phyloP scores from a whole-genome alignment of 2,797 vertebrate genomes.

The Lepidocolaptes lacrymiger region DNA sequence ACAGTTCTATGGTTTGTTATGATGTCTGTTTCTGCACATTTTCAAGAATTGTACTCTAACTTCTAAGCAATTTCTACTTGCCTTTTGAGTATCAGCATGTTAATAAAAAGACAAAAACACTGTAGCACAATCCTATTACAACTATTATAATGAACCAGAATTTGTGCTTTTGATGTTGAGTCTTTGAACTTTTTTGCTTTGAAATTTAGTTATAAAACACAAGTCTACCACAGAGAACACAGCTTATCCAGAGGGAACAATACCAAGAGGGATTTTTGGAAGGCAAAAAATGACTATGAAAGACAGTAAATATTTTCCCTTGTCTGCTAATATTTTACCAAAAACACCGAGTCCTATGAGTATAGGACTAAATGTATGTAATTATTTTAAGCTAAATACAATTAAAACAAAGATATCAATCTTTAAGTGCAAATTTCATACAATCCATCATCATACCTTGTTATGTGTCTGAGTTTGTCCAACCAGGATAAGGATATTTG shows the following conservation, averaged over 20 bases:
- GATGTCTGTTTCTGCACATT: not conserved
- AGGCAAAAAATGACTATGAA: not conserved
- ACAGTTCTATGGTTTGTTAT: not conserved
- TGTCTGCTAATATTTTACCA: conserved; percentile 16
- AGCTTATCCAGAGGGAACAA: conserved; percentile 52
- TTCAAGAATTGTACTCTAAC: conserved; percentile 21
- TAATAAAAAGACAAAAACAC: conserved; percentile 64
- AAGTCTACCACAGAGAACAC: conserved; percentile 50
- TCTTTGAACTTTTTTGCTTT: conserved; percentile 70
- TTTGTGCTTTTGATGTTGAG: conserved; percentile 67
- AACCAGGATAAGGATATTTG: conserved; percentile 97
- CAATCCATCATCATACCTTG: conserved; percentile 85
- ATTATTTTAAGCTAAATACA: conserved; percentile 10
- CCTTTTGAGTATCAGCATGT: conserved; percentile 45
- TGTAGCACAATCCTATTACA: conserved; percentile 64
- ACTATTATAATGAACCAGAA: conserved; percentile 67
- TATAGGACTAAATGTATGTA: not conserved
- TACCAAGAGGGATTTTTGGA: conserved; percentile 40
- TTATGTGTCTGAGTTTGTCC: conserved; percentile 99
- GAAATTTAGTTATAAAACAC: conserved; percentile 61
- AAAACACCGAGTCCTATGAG: not conserved
- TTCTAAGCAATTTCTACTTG: conserved; percentile 54
- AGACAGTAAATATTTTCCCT: conserved; percentile 20
- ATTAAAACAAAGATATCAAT: not conserved
- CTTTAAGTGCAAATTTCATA: conserved; percentile 8